phyloP scores from a whole-genome alignment of 1,140 invertebrate genomes.

The Sycophaga agraensis region DNA sequence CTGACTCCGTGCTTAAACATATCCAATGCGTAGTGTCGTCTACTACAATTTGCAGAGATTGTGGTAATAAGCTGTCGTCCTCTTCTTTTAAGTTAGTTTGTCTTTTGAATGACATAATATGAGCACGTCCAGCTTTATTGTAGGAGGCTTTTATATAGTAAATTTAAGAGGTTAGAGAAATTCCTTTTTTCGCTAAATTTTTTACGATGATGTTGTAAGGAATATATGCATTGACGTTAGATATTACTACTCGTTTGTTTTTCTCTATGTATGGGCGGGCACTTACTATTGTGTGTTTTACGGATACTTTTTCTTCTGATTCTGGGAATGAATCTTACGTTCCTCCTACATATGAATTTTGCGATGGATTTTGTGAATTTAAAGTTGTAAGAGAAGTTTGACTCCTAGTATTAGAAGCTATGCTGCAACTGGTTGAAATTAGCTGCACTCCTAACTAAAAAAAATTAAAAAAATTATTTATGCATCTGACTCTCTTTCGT shows the following conservation, averaged over 20 bases:
- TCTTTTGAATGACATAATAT: constrained; percentile 6
- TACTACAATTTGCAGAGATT: neutral
- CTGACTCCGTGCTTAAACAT: constrained; percentile 6
- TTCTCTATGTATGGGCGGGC: neutral
- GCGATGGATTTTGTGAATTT: too few species aligned
- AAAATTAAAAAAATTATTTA: too few species aligned
- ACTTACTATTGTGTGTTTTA: too few species aligned
- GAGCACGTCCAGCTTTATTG: neutral
- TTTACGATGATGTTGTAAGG: neutral
- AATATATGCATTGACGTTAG: neutral
- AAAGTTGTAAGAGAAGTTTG: too few species aligned
- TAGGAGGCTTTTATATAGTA: neutral
- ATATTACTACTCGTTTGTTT: neutral
- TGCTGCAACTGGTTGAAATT: too few species aligned
- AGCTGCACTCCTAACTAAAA: too few species aligned
- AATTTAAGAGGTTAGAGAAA: neutral
- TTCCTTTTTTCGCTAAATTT: neutral
- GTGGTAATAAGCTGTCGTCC: neutral
- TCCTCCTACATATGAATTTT: too few species aligned
- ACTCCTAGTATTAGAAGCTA: too few species aligned
- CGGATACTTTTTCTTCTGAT: too few species aligned
- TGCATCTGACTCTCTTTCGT: neutral
- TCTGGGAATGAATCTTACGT: too few species aligned
- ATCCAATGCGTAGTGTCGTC: constrained; percentile 17
- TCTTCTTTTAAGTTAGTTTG: constrained; percentile 16